Evolutionary conservation across 2,113 vertebrate genomes (phyloP), one percentile per base, ranked within the genome.

Genomic region (Lipotes vexillifer): DNA sequence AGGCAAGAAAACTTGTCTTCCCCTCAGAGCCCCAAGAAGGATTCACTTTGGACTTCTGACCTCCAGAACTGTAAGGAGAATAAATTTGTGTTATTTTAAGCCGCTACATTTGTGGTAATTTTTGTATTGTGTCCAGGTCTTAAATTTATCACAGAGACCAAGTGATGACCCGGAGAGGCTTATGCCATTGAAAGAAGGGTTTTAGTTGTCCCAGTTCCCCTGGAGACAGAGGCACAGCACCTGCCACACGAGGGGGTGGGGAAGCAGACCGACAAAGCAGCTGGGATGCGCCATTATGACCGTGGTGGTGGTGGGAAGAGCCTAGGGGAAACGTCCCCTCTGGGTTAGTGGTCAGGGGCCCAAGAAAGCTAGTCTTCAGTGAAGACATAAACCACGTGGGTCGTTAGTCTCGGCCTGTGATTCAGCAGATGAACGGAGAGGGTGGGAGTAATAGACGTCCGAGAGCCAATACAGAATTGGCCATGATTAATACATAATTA

Each of bases 221-320:
- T 0, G 0, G 20, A 27, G n/a, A 15, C 0, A 4, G n/a, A 11
- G 61, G 36, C 27, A 10, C 18, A 15, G 44, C 0, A 36, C 71
- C 14, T 15, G 59, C 36, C 81, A 13, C 6, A 12, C 1, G 0
- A 1, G 0, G 7, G 17, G 29, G 11, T 4, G 13, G 13, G n/a
- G 46, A n/a, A 44, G 27, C 14, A 0, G 59, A 57, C 81, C 2
- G 29, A 21, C 21, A 10, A 44, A 20, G 66, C 29, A 31, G 0
- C 52, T 3, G 20, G 17, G 8, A 8, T 11, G 52, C 1, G 3
- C 23, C 52, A 3, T 17, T 14, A 5, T 29, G 38, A 27, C 49
- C 27, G 2, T 0, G 15, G 52, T 10, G 15, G 52, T 10, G 38
- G 49, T 3, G 7, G 52, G 31, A 46, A 20, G 52, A n/a, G 38